Evolutionary conservation across 2,888 invertebrate genomes (phyloP).

Genomic region (Eilema depressum): DNA sequence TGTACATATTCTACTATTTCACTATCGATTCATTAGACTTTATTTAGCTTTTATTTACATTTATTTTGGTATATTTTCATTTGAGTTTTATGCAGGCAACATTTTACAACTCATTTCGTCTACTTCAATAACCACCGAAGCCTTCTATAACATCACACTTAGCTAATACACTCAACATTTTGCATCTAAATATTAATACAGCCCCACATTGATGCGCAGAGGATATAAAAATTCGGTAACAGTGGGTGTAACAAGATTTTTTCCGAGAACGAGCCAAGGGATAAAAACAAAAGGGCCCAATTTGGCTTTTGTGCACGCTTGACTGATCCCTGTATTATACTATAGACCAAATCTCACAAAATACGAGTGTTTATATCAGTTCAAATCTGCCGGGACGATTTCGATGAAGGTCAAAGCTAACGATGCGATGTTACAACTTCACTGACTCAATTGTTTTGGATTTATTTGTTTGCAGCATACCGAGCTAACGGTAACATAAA

Average conservation of each 20-base stretch:
- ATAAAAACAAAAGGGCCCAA: constrained; percentile 73
- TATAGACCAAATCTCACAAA: constrained; percentile 63
- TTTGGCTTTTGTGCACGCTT: constrained; percentile 68
- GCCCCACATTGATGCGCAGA: constrained; percentile 47
- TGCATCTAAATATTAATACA: constrained; percentile 29
- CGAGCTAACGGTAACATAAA: constrained; percentile 36
- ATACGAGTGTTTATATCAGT: constrained; percentile 70
- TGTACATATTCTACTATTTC: too few species aligned
- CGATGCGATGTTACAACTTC: constrained; percentile 61
- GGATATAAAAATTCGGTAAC: constrained; percentile 68
- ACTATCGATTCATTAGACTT: too few species aligned
- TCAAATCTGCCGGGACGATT: constrained; percentile 65
- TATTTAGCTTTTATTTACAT: too few species aligned
- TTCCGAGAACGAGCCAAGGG: constrained; percentile 56
- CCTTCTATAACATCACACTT: constrained; percentile 12
- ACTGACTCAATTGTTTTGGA: constrained; percentile 62
- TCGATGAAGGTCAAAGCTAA: constrained; percentile 60
- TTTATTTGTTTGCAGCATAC: constrained; percentile 52
- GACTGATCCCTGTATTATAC: constrained; percentile 72
- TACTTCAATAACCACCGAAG: background rate
- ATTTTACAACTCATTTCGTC: background rate
- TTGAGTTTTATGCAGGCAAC: background rate
- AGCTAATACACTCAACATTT: constrained; percentile 25
- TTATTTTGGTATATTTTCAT: too few species aligned
- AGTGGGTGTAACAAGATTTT: constrained; percentile 68